Conservation (phyloP, 2,797 vertebrate genomes). For the Moxostoma hubbsi region DNA sequence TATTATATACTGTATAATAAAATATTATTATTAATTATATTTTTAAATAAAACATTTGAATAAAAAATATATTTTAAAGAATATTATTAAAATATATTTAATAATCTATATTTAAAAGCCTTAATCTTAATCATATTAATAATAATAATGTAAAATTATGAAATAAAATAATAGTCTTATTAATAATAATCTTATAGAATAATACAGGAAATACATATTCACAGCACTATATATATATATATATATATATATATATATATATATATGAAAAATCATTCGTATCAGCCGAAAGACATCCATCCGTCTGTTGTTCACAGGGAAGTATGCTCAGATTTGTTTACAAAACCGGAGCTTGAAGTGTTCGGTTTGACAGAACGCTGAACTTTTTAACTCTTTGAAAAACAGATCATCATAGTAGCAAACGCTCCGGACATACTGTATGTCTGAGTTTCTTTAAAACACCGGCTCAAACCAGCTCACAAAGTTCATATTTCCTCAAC, state of each 20-base stretch:
- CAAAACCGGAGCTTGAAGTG: conserved; percentile 30
- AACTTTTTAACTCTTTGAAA: conserved; percentile 39
- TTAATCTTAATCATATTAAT: no score
- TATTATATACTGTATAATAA: no score
- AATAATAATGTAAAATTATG: no score
- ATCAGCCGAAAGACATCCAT: neutral
- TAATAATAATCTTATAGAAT: no score
- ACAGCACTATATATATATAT: neutral
- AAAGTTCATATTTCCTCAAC: conserved; percentile 63
- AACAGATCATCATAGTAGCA: conserved; percentile 8
- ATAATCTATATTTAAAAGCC: no score
- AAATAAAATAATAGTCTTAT: no score
- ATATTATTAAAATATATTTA: no score
- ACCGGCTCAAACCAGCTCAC: conserved; percentile 43
- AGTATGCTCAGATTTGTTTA: conserved; percentile 38
- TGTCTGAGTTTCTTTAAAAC: conserved; percentile 49
- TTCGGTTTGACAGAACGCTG: conserved; percentile 18
- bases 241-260: no score
- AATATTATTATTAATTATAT: no score
- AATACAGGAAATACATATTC: neutral
- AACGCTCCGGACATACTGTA: neutral
- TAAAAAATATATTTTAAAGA: no score
- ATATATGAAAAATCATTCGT: no score
- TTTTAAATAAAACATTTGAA: no score
- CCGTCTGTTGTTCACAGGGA: conserved; percentile 3